These are phyloP conservation scores for Haplochromis vanheusdeni DNA, from an alignment of 2,113 vertebrate species.

Conservation along the genomic window DNA sequence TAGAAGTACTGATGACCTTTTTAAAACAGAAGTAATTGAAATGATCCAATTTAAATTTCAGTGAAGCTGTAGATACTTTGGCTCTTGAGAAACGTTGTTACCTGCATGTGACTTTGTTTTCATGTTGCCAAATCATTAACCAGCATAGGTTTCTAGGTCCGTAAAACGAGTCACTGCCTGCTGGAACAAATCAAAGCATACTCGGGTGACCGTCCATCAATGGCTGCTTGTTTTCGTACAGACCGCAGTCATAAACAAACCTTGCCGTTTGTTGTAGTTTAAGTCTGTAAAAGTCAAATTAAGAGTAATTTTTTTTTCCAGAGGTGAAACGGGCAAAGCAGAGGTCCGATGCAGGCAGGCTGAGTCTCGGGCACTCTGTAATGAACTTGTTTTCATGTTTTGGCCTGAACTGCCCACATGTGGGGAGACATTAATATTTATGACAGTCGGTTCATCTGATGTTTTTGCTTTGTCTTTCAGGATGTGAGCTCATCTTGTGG, in stretches of 20 bases:
- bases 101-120: not conserved
- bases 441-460: not conserved
- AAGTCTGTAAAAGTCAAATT: not conserved
- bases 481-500: conserved; percentile 73
- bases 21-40: not conserved
- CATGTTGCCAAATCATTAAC: not conserved
- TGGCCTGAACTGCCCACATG: not conserved
- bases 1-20: not conserved
- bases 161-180: not conserved
- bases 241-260: not conserved
- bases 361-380: not conserved
- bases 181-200: not conserved
- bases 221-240: not conserved
- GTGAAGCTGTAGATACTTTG: not conserved
- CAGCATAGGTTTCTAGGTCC: not conserved
- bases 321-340: not conserved
- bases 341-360: not conserved
- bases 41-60: not conserved
- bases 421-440: not conserved
- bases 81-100: not conserved
- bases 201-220: not conserved
- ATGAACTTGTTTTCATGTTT: not conserved
- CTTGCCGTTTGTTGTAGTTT: not conserved
- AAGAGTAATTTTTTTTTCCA: not conserved
- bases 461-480: conserved; percentile 53